Percentiles rank a stretch among this genome's conserved stretches.
phyloP scores from a whole-genome alignment of 2,888 invertebrate species.

The Heliconius erato region DNA sequence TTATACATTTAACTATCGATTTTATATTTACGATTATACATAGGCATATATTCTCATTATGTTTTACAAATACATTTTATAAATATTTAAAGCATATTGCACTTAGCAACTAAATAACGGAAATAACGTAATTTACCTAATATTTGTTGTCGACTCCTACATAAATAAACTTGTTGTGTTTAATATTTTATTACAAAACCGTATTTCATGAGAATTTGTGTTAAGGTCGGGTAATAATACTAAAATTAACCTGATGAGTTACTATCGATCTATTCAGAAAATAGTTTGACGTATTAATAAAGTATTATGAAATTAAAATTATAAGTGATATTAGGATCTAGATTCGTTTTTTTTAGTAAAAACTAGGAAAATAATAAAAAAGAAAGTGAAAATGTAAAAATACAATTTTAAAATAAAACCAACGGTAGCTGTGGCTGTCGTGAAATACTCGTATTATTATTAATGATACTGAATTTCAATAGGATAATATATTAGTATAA shows the following conservation, averaged over 20 bases:
- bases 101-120: neutral
- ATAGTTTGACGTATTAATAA: neutral
- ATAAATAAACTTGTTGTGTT: conserved; percentile 1
- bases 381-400: too few relatives aligned
- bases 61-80: neutral
- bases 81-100: neutral
- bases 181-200: conserved; percentile 10
- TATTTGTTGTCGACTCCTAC: conserved; percentile 9
- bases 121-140: conserved; percentile 18
- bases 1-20: neutral
- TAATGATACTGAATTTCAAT: too few relatives aligned
- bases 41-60: neutral
- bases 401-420: too few relatives aligned
- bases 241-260: neutral
- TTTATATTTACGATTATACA: neutral
- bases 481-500: too few relatives aligned
- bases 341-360: too few relatives aligned
- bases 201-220: conserved; percentile 9
- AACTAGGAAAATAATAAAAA: too few relatives aligned
- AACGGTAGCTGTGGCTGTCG: too few relatives aligned
- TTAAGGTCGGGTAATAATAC: neutral
- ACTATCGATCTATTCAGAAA: neutral
- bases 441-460: too few relatives aligned
- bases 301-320: conserved; percentile 3
- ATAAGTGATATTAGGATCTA: neutral